Conservation (phyloP, 2,113 vertebrate species). For the Sorex fumeus region DNA sequence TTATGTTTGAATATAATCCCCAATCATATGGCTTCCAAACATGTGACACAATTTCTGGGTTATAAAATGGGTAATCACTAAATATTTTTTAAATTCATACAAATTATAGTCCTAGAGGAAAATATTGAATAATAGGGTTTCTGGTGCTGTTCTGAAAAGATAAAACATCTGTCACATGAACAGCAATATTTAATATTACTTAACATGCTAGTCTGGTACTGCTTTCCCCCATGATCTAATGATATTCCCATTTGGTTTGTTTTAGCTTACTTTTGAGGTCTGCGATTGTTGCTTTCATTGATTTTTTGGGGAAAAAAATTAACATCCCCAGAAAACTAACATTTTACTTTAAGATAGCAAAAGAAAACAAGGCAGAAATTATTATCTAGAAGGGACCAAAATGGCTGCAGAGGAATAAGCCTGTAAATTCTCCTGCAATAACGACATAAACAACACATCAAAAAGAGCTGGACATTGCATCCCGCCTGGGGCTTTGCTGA, state of each 20-base stretch:
- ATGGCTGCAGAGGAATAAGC: no score
- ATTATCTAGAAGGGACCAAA: background rate
- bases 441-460: no score
- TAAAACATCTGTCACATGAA: constrained; percentile 37
- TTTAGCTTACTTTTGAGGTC: background rate
- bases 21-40: no score
- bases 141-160: background rate
- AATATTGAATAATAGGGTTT: constrained; percentile 22
- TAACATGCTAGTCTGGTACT: background rate
- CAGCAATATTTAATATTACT: constrained; percentile 29
- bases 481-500: no score
- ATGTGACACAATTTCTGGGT: background rate
- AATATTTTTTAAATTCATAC: constrained; percentile 40
- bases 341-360: background rate
- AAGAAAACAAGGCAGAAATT: background rate
- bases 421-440: no score
- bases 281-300: background rate
- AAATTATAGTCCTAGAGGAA: constrained; percentile 59
- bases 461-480: no score
- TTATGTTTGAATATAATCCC: no score
- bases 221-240: background rate
- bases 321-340: background rate
- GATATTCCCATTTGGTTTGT: background rate
- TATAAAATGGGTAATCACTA: background rate
- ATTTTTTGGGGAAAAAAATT: background rate